Evolutionary conservation across 2,888 invertebrate genomes (phyloP).

Genomic region (Agonopterix arenella): DNA sequence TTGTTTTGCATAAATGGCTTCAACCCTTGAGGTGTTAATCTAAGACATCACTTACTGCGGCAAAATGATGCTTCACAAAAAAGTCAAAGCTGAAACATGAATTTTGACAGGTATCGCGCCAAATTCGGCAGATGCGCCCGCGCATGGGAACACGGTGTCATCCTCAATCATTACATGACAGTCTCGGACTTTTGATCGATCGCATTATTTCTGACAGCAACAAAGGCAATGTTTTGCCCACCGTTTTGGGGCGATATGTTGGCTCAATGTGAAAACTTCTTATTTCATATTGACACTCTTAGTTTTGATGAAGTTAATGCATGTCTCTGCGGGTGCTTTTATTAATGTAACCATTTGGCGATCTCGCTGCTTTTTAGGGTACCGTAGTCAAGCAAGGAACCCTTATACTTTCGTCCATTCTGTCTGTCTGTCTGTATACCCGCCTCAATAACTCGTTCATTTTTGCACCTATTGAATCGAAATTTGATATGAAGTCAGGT

Average conservation of each 20-base stretch:
- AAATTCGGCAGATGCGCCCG: constrained; percentile 35
- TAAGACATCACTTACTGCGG: no score
- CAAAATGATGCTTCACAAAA: no score
- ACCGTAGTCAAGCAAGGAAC: no score
- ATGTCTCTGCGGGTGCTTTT: constrained; percentile 9
- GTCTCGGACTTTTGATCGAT: constrained; percentile 41
- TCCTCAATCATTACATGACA: constrained; percentile 37
- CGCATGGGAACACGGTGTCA: constrained; percentile 13
- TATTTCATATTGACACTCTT: constrained; percentile 5
- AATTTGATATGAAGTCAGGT: no score
- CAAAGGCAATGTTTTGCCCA: constrained; percentile 12
- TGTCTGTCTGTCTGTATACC: no score
- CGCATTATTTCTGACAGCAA: constrained; percentile 13
- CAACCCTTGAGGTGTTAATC: no score
- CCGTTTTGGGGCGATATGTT: constrained; percentile 14
- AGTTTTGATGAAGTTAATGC: constrained; percentile 2
- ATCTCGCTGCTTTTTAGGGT: no score
- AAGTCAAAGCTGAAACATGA: constrained; percentile 4
- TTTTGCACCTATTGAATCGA: no score
- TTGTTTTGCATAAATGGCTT: no score
- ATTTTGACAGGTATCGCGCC: constrained; percentile 28
- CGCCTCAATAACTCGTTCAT: no score
- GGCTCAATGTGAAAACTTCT: constrained; percentile 10
- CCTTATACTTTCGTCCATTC: no score
- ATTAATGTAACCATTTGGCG: not conserved